These are phyloP conservation scores for Aphidius ervi DNA, from an alignment of 1,140 invertebrate species.

Conservation along the genomic window DNA sequence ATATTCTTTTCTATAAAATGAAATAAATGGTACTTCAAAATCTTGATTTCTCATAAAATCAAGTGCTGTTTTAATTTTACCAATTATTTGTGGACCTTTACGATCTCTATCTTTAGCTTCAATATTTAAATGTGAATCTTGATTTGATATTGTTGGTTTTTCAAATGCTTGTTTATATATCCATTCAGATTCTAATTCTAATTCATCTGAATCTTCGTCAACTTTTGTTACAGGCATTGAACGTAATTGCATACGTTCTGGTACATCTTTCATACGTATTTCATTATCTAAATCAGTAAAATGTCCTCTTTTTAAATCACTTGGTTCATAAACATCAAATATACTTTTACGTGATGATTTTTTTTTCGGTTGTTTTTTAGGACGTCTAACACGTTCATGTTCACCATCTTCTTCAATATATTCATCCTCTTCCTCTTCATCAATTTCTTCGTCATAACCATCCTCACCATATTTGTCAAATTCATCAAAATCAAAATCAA, in stretches of 20 bases:
- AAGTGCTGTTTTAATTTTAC: constrained; percentile 89
- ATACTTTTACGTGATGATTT: constrained; percentile 85
- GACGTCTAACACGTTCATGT: constrained; percentile 54
- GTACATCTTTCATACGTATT: constrained; percentile 84
- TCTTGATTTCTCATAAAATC: constrained; percentile 95
- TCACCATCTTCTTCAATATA: constrained; percentile 70
- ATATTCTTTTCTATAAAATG: constrained; percentile 98
- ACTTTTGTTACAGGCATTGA: constrained; percentile 81
- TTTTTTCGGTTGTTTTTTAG: constrained; percentile 72
- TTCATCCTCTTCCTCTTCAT: constrained; percentile 70
- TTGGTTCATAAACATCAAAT: constrained; percentile 94
- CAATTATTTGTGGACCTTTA: constrained; percentile 65
- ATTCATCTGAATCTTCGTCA: constrained; percentile 77
- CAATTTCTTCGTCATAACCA: constrained; percentile 74
- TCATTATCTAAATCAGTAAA: constrained; percentile 93
- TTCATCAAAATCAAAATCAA: constrained; percentile 97
- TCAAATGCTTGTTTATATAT: constrained; percentile 93
- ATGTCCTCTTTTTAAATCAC: constrained; percentile 92
- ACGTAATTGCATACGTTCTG: constrained; percentile 88
- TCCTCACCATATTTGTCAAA: constrained; percentile 87
- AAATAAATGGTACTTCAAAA: constrained; percentile 96
- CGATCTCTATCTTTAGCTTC: constrained; percentile 56
- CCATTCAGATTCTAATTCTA: constrained; percentile 95
- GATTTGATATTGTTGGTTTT: constrained; percentile 73
- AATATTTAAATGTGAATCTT: constrained; percentile 60